phyloP scores from a whole-genome alignment of 2,797 vertebrate genomes.

The Pteropus rufus region DNA sequence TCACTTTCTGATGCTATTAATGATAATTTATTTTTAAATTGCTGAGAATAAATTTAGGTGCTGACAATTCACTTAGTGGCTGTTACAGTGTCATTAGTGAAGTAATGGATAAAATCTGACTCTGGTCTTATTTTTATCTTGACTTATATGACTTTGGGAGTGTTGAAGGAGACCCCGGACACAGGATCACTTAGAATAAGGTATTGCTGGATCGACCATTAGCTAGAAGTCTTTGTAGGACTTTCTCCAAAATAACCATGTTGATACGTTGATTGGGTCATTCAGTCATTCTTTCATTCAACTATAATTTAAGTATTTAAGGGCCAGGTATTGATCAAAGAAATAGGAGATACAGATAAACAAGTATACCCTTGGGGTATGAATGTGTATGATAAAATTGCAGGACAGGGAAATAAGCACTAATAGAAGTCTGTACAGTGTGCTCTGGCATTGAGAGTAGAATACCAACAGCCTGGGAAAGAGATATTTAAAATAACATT shows the following conservation, averaged over 20 bases:
- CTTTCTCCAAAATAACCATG: background rate
- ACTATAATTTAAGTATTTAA: background rate
- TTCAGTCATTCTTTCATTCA: background rate
- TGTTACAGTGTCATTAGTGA: background rate
- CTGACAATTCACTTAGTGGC: background rate
- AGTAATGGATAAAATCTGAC: background rate
- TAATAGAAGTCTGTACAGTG: background rate
- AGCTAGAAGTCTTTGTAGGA: background rate
- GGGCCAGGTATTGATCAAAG: background rate
- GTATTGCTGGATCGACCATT: background rate
- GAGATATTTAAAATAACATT: background rate
- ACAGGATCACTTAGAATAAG: background rate
- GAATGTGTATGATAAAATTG: background rate
- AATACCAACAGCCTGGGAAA: background rate
- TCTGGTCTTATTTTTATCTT: background rate
- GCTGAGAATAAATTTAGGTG: background rate
- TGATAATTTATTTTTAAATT: constrained; percentile 31
- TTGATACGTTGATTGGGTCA: background rate
- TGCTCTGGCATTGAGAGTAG: background rate
- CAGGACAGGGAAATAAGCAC: background rate
- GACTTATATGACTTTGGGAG: background rate
- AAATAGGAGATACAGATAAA: background rate
- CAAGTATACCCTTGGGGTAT: background rate
- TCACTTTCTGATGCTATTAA: background rate
- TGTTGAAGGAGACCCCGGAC: background rate